Percentiles rank a stretch among this genome's conserved stretches.
These are phyloP conservation scores for Drosophila sechellia DNA, from an alignment of 1,140 invertebrate genomes.

Conservation along the genomic window DNA sequence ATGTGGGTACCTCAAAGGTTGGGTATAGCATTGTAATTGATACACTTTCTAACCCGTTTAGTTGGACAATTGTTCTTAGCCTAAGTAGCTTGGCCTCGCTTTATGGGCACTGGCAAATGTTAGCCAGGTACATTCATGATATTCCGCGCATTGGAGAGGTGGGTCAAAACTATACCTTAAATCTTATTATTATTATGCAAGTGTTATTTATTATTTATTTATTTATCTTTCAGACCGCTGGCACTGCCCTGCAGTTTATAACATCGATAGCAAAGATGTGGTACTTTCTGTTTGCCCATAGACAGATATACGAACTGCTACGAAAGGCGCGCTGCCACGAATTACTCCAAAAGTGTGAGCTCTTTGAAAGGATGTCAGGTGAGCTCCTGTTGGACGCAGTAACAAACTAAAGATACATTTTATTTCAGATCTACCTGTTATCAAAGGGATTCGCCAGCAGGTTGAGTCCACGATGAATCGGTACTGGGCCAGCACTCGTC, in stretches of 20 bases:
- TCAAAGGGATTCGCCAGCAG: constrained; percentile 25
- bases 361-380: constrained; percentile 62
- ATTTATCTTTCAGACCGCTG: constrained; percentile 41
- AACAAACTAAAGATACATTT: background rate
- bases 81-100: constrained; percentile 51
- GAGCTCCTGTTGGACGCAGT: too few species aligned
- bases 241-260: constrained; percentile 62
- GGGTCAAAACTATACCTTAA: background rate
- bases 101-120: constrained; percentile 69
- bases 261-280: constrained; percentile 68
- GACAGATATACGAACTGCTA: constrained; percentile 49
- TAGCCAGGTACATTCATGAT: constrained; percentile 49
- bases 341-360: constrained; percentile 58
- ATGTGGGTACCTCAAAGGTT: constrained; percentile 28
- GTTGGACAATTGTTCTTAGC: constrained; percentile 63
- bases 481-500: constrained; percentile 59
- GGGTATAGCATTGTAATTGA: accelerated
- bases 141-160: constrained; percentile 62
- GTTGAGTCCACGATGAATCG: constrained; percentile 53
- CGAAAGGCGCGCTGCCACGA: constrained; percentile 54
- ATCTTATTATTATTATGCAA: background rate
- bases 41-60: background rate
- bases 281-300: constrained; percentile 61
- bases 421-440: constrained; percentile 54
- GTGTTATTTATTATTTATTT: too few species aligned